Conservation (phyloP, 2,797 vertebrate species). For the Loris lydekkerianus region DNA sequence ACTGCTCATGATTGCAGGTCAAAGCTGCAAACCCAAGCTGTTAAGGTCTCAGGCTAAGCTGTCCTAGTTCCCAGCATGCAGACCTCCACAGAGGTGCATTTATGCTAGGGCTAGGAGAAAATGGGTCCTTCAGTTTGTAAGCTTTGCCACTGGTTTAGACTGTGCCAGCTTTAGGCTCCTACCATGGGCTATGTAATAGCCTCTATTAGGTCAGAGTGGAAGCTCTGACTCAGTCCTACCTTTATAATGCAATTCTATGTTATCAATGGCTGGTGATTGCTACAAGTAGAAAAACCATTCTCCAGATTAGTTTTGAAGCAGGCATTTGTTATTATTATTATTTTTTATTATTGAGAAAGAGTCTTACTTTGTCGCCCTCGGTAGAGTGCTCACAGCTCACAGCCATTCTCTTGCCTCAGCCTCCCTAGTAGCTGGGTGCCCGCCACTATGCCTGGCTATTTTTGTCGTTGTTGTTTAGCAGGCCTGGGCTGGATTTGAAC, state of each 20-base stretch:
- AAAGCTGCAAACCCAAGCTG: not conserved
- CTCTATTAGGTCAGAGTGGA: not conserved
- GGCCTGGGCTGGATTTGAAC: too few species aligned
- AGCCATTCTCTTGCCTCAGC: too few species aligned
- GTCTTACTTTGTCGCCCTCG: too few species aligned
- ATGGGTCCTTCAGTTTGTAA: not conserved
- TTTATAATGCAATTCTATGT: not conserved
- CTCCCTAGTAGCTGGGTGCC: too few species aligned
- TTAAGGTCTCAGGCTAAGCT: not conserved
- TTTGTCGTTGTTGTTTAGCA: too few species aligned
- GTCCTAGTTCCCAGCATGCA: not conserved
- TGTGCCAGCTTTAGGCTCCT: not conserved
- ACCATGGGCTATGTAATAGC: rapidly evolving
- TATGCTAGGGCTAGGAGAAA: not conserved
- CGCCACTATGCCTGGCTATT: too few species aligned
- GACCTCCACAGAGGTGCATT: not conserved
- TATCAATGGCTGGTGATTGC: not conserved
- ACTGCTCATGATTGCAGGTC: not conserved
- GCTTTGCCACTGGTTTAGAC: not conserved
- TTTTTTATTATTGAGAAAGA: too few species aligned
- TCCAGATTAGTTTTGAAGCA: not conserved
- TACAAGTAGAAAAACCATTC: not conserved
- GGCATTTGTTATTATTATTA: not conserved
- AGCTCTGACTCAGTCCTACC: not conserved
- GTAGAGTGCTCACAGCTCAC: too few species aligned